A percentile compares a stretch with the other conserved stretches of the same genome.
Conservation (phyloP, 2,113 vertebrate genomes). For the Ivindomyrus marchei region DNA sequence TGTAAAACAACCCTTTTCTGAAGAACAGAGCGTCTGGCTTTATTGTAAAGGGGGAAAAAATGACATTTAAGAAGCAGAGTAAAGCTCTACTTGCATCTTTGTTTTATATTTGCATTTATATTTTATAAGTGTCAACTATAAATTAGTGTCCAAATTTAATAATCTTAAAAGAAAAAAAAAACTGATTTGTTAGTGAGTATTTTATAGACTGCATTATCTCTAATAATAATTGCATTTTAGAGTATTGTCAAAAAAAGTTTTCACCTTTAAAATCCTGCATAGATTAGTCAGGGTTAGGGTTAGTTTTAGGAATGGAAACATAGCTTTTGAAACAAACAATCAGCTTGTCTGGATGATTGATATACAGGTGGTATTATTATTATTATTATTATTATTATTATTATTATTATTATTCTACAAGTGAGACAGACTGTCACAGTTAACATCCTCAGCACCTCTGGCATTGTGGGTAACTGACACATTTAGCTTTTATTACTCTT, state of each 20-base stretch:
- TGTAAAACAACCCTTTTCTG: background rate
- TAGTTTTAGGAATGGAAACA: background rate
- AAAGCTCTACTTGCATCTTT: slow-evolving; percentile 36
- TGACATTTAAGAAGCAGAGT: background rate
- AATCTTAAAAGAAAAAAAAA: background rate
- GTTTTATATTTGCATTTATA: slow-evolving; percentile 38
- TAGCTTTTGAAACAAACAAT: background rate
- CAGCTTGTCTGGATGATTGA: background rate
- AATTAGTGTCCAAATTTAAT: slow-evolving; percentile 50
- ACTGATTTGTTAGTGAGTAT: background rate
- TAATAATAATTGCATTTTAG: background rate
- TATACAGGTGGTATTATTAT: background rate
- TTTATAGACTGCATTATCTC: background rate
- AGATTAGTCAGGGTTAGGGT: background rate
- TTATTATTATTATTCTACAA: background rate
- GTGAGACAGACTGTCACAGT: background rate
- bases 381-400: background rate
- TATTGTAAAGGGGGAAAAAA: background rate
- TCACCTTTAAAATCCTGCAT: background rate
- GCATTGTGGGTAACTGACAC: slow-evolving; percentile 32
- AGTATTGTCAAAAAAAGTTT: background rate
- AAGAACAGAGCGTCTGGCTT: background rate
- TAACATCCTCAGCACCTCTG: slow-evolving; percentile 14
- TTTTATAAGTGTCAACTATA: slow-evolving; percentile 50
- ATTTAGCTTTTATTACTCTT: slow-evolving; percentile 22